Conservation (phyloP, 2,888 invertebrate species). For the Hyposoter didymator region DNA sequence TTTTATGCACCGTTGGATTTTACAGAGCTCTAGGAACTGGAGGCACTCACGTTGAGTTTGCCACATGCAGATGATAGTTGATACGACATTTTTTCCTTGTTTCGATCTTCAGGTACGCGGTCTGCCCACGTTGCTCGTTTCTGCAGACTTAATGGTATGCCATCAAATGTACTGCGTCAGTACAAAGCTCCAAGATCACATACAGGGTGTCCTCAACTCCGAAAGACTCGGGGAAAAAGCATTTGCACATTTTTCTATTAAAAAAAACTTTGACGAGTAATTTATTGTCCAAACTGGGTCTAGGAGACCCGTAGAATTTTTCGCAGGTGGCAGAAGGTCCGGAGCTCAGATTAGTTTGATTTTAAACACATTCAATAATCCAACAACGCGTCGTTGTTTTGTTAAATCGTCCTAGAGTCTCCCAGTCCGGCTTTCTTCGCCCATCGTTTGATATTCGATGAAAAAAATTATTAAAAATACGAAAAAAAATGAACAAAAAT, state of each 20-base stretch:
- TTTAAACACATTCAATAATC: neutral
- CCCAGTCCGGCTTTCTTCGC: no score
- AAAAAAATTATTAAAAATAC: no score
- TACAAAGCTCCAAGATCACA: neutral
- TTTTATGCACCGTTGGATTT: slow-evolving; percentile 52
- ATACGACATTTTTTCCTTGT: slow-evolving; percentile 4
- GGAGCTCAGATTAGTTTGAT: neutral
- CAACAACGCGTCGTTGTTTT: neutral
- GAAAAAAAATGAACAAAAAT: no score
- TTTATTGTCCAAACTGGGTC: neutral
- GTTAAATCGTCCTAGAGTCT: neutral
- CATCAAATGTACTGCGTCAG: slow-evolving; percentile 20
- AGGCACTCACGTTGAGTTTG: neutral
- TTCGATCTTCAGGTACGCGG: slow-evolving; percentile 4
- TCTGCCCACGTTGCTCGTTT: neutral
- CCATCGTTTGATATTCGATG: neutral
- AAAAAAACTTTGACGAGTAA: neutral
- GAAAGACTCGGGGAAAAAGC: neutral
- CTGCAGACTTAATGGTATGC: slow-evolving; percentile 8
- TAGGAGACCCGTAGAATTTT: neutral
- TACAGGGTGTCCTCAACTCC: neutral
- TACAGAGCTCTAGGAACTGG: slow-evolving; percentile 21
- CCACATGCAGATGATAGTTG: slow-evolving; percentile 5
- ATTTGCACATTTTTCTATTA: neutral
- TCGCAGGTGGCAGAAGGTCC: neutral